Evolutionary conservation across 1,140 invertebrate genomes (phyloP), one percentile per base, ranked within the genome.

Genomic region (Drosophila ficusphila): DNA sequence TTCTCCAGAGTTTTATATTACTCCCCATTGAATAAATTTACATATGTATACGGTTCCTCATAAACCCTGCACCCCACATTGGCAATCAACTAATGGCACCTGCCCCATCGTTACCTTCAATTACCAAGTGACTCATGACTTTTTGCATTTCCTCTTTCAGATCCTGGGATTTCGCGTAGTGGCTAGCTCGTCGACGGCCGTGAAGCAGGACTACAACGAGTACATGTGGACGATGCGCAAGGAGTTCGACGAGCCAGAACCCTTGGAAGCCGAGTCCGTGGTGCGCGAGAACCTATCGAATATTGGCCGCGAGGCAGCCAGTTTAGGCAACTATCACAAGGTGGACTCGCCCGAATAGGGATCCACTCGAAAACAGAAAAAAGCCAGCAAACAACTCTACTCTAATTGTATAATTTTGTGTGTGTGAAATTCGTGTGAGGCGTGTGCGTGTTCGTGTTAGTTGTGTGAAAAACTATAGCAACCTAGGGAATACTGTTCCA

Each of bases 191-290:
- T 96, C 96, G 44, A 96, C 95, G 57, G 94, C 95, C 62, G 95
- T 96, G 25, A 96, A 96, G 91, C 95, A 96, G 92, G 96, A 96
- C 90, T 96, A 96, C 89, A 96, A 96, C 93, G 96, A 96, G 85
- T 96, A 96, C 79, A 96, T 97, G 95, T 97, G 96, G 96, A 97
- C 96, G 91, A 96, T 97, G 95, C 95, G 96, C 93, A 96, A 96
- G 92, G 96, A 97, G 75, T 97, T 97, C 92, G 92, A 94, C 48
- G 96, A 97, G 86, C 96, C 96, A 38, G 96, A 97, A 90, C 94
- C 94, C 19, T 92, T 93, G 31, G 93, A 94, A 56, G 92, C 94
- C 12, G 92, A 93, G 65, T 92, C 93, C 71, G 93, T 94, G 46
- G 93, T 94, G 48, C 92, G 93, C 74, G 93, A 94, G 57, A 94